Evolutionary conservation across 1,140 invertebrate genomes (phyloP).

Genomic region (Lamellibrachia luymesi): DNA sequence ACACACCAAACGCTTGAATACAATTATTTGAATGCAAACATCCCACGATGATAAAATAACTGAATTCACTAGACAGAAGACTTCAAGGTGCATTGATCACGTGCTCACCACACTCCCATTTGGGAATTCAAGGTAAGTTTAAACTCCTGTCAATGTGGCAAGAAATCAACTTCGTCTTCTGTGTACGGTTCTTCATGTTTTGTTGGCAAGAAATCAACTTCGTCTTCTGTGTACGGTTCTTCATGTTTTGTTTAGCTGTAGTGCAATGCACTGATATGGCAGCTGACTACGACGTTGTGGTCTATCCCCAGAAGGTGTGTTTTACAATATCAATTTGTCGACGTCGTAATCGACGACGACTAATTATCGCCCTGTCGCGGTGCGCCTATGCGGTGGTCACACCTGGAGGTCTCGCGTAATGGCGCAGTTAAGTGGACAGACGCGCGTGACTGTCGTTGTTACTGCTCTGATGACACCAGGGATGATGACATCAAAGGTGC

Average conservation of each 20-base stretch:
- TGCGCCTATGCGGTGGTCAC: not conserved
- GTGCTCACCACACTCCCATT: too few species aligned
- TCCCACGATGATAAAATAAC: not conserved
- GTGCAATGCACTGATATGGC: too few species aligned
- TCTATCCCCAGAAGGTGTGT: not conserved
- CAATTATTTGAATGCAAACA: not conserved
- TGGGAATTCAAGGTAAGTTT: too few species aligned
- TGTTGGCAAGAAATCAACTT: too few species aligned
- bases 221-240: too few species aligned
- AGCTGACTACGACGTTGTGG: too few species aligned
- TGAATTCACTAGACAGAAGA: too few species aligned
- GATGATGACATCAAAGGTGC: not conserved
- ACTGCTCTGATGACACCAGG: not conserved
- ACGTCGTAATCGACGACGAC: not conserved
- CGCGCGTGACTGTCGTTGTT: not conserved
- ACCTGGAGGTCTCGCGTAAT: not conserved
- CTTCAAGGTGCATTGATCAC: too few species aligned
- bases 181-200: too few species aligned
- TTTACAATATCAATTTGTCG: slow-evolving; percentile 5
- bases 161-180: too few species aligned
- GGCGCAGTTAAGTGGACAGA: not conserved
- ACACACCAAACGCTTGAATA: not conserved
- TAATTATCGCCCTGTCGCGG: not conserved
- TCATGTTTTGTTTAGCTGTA: too few species aligned
- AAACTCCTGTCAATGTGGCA: too few species aligned